Evolutionary conservation across 2,113 vertebrate genomes (phyloP), one percentile per base, ranked within the genome.

Genomic region (Genyomyrus donnyi): DNA sequence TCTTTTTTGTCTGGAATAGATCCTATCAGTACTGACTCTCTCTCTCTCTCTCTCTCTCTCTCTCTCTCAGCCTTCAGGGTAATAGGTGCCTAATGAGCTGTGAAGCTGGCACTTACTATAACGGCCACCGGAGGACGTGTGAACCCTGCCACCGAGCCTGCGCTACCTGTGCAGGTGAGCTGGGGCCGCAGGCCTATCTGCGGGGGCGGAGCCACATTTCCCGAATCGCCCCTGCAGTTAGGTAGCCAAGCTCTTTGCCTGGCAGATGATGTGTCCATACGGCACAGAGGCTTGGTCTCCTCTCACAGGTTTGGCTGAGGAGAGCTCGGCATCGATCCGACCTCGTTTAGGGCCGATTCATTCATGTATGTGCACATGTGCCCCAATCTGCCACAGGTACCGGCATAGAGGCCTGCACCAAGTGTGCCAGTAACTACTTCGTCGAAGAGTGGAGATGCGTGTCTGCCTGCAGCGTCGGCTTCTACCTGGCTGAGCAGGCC

Each of bases 381-480:
- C 42, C 9, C 91, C 77, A 5, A 9, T 80, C 2, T 92, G 80
- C 92, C 92, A 13, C 93, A 99, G 98, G 97, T 88, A 97, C 97
- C 48, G 98, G 98, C 24, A 93, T 96, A 88, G 97, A 98, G 88
- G 97, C 96, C 0, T 99, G 98, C 92, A 97, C 95, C 80, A 98
- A 96, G 93, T 99, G 98, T 93, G 97, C 97, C 1, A 96, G 96
- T 2, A 95, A 96, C 89, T 98, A 96, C 94, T 96, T 97, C 89
- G 96, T 98, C 93, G 98, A 99, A 94, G 98, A 99, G 85, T 98
- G 98, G 95, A 95, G 96, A 80, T 99, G 98, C 89, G 98, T 99
- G 86, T 94, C 93, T 15, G 96, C 95, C 58, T 99, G 98, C 92
- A 97, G 95, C 53, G 91, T 92, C 90, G 97, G 97, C 90, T 97